phyloP scores from a whole-genome alignment of 1,140 invertebrate species.

The Diploscapter pachys region DNA sequence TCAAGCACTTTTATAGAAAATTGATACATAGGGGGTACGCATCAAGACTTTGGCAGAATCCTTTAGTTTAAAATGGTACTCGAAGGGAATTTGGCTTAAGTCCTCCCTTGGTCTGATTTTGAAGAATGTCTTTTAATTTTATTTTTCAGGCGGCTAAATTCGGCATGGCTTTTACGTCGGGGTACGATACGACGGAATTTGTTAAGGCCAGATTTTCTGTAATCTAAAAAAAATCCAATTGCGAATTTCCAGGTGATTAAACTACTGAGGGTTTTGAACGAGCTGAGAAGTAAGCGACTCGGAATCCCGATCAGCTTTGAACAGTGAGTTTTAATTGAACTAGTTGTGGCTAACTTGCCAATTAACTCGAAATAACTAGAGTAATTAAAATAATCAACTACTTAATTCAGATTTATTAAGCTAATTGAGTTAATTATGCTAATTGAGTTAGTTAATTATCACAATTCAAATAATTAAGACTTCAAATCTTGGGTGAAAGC shows the following conservation, averaged over 20 bases:
- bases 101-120: not conserved
- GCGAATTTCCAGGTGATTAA: slow-evolving; percentile 69
- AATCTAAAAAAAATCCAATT: no score
- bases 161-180: slow-evolving; percentile 83
- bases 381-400: not conserved
- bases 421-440: slow-evolving; percentile 16
- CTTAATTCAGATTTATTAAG: slow-evolving; percentile 69
- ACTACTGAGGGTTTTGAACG: slow-evolving; percentile 81
- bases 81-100: no score
- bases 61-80: no score
- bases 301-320: slow-evolving; percentile 83
- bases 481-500: slow-evolving; percentile 67
- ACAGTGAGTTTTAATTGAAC: slow-evolving; percentile 66
- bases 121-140: not conserved
- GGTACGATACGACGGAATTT: slow-evolving; percentile 76
- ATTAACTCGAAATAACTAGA: not conserved
- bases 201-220: slow-evolving; percentile 63
- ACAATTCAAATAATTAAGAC: no score
- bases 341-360: not conserved
- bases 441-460: no score
- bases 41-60: no score
- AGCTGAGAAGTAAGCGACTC: slow-evolving; percentile 77
- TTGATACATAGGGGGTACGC: no score
- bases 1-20: no score
- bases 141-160: slow-evolving; percentile 76